Evolutionary conservation across 2,113 vertebrate species (phyloP).

Genomic region (Pluvianellus socialis): DNA sequence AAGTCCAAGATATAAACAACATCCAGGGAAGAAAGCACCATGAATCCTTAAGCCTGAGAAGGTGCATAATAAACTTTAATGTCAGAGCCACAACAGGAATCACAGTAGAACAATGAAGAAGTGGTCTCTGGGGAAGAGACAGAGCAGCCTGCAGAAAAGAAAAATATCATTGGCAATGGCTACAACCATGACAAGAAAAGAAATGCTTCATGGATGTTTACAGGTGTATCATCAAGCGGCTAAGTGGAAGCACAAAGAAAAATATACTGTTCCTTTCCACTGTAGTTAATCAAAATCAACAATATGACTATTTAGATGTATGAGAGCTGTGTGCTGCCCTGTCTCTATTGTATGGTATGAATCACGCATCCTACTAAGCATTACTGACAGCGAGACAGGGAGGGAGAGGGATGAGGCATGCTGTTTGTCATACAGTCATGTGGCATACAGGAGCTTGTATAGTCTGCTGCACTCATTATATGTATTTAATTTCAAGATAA

Average conservation of each 20-base stretch:
- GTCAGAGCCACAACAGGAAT: constrained; percentile 85
- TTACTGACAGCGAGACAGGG: neutral
- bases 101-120: constrained; percentile 92
- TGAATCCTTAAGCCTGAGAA: constrained; percentile 88
- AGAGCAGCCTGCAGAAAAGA: constrained; percentile 82
- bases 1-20: constrained; percentile 92
- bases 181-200: neutral
- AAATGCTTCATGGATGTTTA: neutral
- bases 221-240: neutral
- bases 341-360: neutral
- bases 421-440: neutral
- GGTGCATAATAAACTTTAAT: constrained; percentile 86
- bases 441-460: neutral
- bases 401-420: neutral
- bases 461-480: neutral
- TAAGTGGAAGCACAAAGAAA: neutral
- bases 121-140: constrained; percentile 86
- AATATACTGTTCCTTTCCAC: neutral
- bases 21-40: constrained; percentile 98
- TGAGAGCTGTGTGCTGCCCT: neutral
- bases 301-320: neutral
- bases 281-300: neutral
- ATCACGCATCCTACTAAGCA: neutral
- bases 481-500: neutral
- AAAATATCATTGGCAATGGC: neutral